Evolutionary conservation across 2,797 vertebrate genomes (phyloP).

Genomic region (Peromyscus aztecus): DNA sequence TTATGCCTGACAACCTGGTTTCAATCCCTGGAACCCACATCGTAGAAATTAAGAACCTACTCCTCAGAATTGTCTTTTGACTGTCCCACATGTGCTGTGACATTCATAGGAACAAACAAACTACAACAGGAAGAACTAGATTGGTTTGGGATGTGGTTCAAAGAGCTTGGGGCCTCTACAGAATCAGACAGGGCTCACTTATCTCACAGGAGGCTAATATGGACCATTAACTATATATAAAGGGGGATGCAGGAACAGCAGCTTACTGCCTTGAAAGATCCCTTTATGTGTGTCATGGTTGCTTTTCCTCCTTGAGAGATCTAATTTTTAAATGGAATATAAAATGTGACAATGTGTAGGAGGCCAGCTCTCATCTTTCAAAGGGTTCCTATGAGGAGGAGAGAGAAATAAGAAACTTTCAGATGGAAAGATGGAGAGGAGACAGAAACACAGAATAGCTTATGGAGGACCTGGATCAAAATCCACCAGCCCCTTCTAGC

Average conservation of each 20-base stretch:
- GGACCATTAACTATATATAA: not conserved
- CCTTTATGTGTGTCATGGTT: not conserved
- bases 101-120: not conserved
- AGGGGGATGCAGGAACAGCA: slow-evolving; percentile 18
- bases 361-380: too few relatives aligned
- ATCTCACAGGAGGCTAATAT: not conserved
- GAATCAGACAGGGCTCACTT: not conserved
- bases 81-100: not conserved
- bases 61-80: not conserved
- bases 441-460: too few relatives aligned
- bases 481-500: too few relatives aligned
- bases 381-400: too few relatives aligned
- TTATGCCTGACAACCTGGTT: not conserved
- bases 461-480: too few relatives aligned
- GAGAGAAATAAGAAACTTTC: too few relatives aligned
- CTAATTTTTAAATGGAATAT: slow-evolving; percentile 68
- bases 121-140: not conserved
- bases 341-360: slow-evolving; percentile 39
- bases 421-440: too few relatives aligned
- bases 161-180: not conserved
- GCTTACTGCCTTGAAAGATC: slow-evolving; percentile 8
- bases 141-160: not conserved
- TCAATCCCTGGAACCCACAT: not conserved
- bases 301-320: not conserved
- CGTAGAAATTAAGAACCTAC: not conserved